Evolutionary conservation across 2,888 invertebrate genomes (phyloP), one percentile per base, ranked within the genome.

Genomic region (Drosophila siamana): DNA sequence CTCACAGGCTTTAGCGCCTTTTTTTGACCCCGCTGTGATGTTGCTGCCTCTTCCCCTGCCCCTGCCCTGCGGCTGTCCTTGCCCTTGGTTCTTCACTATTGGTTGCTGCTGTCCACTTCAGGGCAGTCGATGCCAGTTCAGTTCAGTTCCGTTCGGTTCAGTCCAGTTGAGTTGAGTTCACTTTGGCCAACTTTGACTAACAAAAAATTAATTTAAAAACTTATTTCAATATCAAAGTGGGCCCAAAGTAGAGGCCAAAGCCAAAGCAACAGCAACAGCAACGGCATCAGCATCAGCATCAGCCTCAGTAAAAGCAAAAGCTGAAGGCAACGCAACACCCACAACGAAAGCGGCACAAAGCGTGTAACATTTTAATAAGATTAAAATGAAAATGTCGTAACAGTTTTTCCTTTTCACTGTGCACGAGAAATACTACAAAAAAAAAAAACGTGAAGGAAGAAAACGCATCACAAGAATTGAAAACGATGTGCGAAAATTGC

Each of bases 381-480:
- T 86, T 87, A 86, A 86, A 86, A 87, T 83, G 86, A 87, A 87
- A 86, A 81, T 83, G 87, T 85, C 87, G 83, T 79, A 81, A 83
- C 79, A 85, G 83, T 83, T 80, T 72, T 68, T 70, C 38, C 46
- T 65, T 26, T 59, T 57, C 24, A 22, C 50, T 36, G 26, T 24
- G 40, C 55, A 19, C 6, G 41, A 66, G 54, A 55, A 59, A 38
- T 22, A 19, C 11, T 19, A 19, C 1, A 19, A 19, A 19, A 3
- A 19, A 19, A 3, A 19, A 3, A 19, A 19, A 19, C 11, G 43
- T n/a, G n/a, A n/a, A n/a, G n/a, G n/a, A n/a, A n/a, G n/a, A n/a
- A n/a, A 61, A 50, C 40, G 33, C 15, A 44, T 41, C 33, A 51
- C 38, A 54, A 40, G 33, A 30, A 57, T 54, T 30, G 44, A 46